Evolutionary conservation across 2,113 vertebrate genomes (phyloP), one percentile per base, ranked within the genome.

Genomic region (Dicentrarchus labrax): DNA sequence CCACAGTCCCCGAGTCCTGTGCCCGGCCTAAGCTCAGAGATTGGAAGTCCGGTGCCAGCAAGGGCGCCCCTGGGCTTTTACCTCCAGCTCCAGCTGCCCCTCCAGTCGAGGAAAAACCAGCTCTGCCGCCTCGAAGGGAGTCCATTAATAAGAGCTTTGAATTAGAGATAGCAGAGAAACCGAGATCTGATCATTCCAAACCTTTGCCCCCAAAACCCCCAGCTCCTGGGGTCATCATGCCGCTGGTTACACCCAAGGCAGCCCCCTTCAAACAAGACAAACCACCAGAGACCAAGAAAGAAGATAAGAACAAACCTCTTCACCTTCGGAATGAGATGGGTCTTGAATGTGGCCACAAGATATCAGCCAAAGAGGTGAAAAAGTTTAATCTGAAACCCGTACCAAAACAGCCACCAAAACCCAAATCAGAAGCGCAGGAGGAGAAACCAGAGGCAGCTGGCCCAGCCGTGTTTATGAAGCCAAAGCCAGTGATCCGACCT

Each of bases 241-340:
- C 97, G 0, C 88, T 96, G 88, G 93, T 96, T 10, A 80, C 97
- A 4, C 96, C 97, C 24, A 99, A 98, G 87, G 41, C 90, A 0
- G 83, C 88, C 0, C 94, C 95, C 1, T 93, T 95, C 0, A 97
- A 97, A 84, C 95, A 96, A 0, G 90, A 92, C 72, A 97, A 96
- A 91, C 96, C 96, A 56, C 90, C 93, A 0, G 97, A 99, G 81
- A 66, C 95, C 65, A 98, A 96, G 90, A 94, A 96, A 0, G 98
- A 99, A n/a, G 98, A 99, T 43, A 99, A 98, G 71, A 96, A 90
- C 91, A 99, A 99, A 91, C 77, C 96, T 11, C 96, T 98, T 78
- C 96, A 96, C 65, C 94, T 98, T 78, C 97, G 95, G 57, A 99
- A 99, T 0, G 98, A 99, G 93, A 99, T 99, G 97, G 98, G 98